phyloP scores from a whole-genome alignment of 2,797 vertebrate genomes.

The Stomatorhinus walkeri region DNA sequence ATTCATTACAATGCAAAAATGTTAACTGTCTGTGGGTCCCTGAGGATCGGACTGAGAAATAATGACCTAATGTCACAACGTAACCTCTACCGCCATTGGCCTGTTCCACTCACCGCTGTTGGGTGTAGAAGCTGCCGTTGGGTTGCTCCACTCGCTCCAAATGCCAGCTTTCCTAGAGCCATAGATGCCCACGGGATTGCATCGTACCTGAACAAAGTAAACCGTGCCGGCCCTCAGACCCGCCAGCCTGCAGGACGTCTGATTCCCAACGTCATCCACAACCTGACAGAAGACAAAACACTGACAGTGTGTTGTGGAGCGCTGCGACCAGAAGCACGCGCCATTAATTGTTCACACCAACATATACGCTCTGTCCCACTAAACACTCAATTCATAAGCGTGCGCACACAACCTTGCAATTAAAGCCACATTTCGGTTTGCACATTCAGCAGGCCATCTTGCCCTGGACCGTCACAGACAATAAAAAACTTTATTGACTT shows the following conservation, averaged over 20 bases:
- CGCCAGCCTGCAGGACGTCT: constrained; percentile 82
- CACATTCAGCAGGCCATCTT: not conserved
- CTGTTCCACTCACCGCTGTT: constrained; percentile 67
- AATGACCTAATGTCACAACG: not conserved
- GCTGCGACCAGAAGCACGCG: not conserved
- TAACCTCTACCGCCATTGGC: not conserved
- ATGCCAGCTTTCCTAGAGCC: constrained; percentile 86
- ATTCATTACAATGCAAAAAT: not conserved
- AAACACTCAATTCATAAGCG: not conserved
- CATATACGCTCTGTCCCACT: not conserved
- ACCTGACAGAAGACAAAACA: constrained; percentile 56
- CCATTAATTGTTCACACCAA: not conserved
- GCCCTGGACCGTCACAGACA: not conserved
- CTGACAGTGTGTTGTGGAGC: not conserved
- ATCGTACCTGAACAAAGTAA: constrained; percentile 89
- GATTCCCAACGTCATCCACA: constrained; percentile 84
- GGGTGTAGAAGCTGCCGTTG: constrained; percentile 83
- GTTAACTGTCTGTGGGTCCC: not conserved
- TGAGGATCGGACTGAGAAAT: not conserved
- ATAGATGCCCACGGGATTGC: constrained; percentile 87
- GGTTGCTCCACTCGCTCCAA: constrained; percentile 93
- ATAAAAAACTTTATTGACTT: constrained; percentile 2
- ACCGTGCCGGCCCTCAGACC: constrained; percentile 79
- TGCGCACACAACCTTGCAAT: not conserved
- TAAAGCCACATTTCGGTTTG: not conserved